Evolutionary conservation across 2,797 vertebrate species (phyloP).

Genomic region (Typhlichthys subterraneus): DNA sequence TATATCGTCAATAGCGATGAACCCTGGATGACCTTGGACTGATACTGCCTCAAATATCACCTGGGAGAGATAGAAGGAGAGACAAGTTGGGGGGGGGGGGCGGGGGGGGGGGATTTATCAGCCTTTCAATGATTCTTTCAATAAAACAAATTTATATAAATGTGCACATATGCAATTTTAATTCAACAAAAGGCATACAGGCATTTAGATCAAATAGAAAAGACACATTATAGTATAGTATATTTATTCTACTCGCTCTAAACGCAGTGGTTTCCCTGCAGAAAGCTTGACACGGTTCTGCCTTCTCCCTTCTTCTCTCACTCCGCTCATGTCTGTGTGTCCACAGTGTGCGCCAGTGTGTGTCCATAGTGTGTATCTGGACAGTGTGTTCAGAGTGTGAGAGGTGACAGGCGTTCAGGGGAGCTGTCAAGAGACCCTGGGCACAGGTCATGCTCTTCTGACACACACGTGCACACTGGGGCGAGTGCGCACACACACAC

Average conservation of each 20-base stretch:
- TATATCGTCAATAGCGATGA: constrained; percentile 95
- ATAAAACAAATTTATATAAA: background rate
- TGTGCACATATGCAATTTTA: background rate
- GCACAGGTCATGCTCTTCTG: constrained; percentile 23
- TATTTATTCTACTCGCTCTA: background rate
- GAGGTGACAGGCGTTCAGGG: constrained; percentile 46
- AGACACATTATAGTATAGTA: no score
- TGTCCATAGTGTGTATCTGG: background rate
- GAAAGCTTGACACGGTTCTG: constrained; percentile 8
- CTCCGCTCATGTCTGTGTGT: background rate
- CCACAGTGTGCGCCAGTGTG: background rate
- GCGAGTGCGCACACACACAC: constrained; percentile 16
- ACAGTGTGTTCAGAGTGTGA: background rate
- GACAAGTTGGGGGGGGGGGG: constrained; percentile 6
- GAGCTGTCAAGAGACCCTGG: constrained; percentile 31
- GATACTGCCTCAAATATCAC: constrained; percentile 96
- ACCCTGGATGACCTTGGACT: constrained; percentile 91
- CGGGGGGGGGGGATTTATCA: background rate
- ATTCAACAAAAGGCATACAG: background rate
- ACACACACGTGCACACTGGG: constrained; percentile 30
- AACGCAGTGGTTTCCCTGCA: constrained; percentile 6
- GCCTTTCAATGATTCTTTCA: no score
- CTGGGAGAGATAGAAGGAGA: constrained; percentile 58
- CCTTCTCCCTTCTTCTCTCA: background rate
- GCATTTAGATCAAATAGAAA: no score